Base-by-base conservation (phyloP, 53 echinoderm and acorn worm genomes). In the Echinometra lucunter region DNA sequence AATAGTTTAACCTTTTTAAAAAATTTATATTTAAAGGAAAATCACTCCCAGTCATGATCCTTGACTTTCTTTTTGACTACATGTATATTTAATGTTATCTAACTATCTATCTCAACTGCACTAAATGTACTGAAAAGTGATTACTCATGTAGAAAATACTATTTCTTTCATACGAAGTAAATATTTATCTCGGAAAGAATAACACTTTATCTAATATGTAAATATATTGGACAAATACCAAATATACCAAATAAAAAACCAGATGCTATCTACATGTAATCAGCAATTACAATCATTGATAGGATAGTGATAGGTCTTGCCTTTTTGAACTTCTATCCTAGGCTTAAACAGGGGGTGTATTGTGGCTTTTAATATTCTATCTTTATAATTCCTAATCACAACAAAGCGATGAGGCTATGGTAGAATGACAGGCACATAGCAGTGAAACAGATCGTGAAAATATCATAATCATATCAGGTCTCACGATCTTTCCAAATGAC, bases 231-330 rank as follows among this genome's bases (percentile, higher is more conserved):
- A 56, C 8, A 56, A 9, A 56, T 85, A 47, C 49, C 47, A 85
- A 81, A 81, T 81, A 44, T 21, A 1, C 47, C n/a, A n/a, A n/a
- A n/a, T n/a, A n/a, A n/a, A 27, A 15, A 81, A 85, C 40, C 2
- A 47, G 85, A 85, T 85, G 8, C 49, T n/a, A 85, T 85, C 85
- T 85, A n/a, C n/a, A n/a, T n/a, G n/a, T n/a, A 47, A 85, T 85
- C 85, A 85, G 85, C 78, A 85, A 28, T 85, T 85, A 27, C n/a
- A 85, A 85, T 85, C 85, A 85, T 49, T 28, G 28, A 85, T 85
- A n/a, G n/a, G 28, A 49, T 45, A 49, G 11, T 49, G 38, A 80
- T 49, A 83, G 27, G 28, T 47, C 47, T 83, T 83, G 85, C 45
- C 85, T 45, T 85, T 49, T 85, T 85, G 45, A 85, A 45, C 85